A percentile compares a stretch with the other conserved stretches of the same genome.
Conservation (phyloP, 2,113 vertebrate species). For the Illadopsis cleaveri region DNA sequence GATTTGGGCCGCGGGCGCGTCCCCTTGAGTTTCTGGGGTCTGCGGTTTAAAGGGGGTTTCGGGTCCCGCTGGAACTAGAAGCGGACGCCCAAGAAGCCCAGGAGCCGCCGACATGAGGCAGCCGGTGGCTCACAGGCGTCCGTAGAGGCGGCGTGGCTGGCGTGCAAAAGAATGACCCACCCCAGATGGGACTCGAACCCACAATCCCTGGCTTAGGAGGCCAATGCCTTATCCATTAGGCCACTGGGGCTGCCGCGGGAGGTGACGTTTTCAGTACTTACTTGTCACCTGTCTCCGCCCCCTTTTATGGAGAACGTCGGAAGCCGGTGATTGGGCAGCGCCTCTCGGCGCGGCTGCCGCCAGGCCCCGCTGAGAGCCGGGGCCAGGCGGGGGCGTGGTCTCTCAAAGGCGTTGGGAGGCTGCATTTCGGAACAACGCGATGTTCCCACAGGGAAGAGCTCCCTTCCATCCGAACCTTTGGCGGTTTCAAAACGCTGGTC, state of each 20-base stretch:
- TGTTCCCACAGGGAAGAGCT: accelerated
- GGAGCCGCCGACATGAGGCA: accelerated
- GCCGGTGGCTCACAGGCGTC: accelerated
- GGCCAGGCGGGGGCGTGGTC: accelerated
- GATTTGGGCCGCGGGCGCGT: background rate
- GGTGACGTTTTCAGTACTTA: accelerated
- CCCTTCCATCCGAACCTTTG: accelerated
- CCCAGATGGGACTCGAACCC: conserved; percentile 82
- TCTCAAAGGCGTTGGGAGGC: accelerated
- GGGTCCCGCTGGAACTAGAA: accelerated
- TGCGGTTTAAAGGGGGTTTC: accelerated
- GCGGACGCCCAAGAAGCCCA: accelerated
- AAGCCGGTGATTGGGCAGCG: accelerated
- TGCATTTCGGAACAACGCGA: accelerated
- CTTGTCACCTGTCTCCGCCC: accelerated
- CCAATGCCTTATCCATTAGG: conserved; percentile 75
- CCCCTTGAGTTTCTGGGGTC: too few relatives aligned
- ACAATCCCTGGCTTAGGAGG: conserved; percentile 81
- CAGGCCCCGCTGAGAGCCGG: background rate
- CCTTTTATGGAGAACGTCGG: accelerated
- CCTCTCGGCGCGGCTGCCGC: background rate
- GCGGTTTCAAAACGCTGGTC: accelerated
- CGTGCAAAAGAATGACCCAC: accelerated
- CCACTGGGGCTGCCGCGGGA: background rate
- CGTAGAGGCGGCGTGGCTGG: accelerated